Conservation (phyloP, 2,113 vertebrate species). For the Glaucomys volans region DNA sequence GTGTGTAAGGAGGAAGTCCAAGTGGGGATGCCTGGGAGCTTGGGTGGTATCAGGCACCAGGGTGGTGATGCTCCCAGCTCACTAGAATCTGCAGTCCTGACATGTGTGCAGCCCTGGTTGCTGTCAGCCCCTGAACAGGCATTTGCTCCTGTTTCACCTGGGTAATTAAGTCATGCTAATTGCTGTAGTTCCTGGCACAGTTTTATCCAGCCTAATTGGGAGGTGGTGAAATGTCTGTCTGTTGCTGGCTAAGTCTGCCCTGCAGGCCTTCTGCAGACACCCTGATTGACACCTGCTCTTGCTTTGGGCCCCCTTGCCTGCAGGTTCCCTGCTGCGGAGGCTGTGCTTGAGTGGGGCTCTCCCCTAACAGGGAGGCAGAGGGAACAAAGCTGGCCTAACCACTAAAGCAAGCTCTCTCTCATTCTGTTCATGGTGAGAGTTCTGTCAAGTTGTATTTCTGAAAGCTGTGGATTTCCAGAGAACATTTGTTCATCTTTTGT, state of each 20-base stretch:
- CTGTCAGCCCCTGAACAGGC: accelerated
- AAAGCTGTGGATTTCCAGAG: not conserved
- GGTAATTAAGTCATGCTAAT: not conserved
- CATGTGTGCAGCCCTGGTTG: accelerated
- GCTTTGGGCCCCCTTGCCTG: accelerated
- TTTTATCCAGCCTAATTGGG: not conserved
- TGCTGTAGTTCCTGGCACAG: not conserved
- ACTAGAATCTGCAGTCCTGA: not conserved
- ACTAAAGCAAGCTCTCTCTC: not conserved
- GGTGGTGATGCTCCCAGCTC: not conserved
- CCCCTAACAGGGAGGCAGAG: accelerated
- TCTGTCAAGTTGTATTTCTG: not conserved
- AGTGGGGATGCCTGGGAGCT: too few species aligned
- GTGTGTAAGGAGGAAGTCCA: not conserved
- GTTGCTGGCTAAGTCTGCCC: not conserved
- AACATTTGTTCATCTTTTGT: conserved; percentile 2
- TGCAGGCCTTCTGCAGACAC: accelerated
- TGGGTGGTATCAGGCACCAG: not conserved
- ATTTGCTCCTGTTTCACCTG: not conserved
- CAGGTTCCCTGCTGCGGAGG: not conserved
- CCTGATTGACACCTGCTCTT: not conserved
- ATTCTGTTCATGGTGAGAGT: accelerated
- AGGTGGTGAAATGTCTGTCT: not conserved
- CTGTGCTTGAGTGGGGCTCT: accelerated
- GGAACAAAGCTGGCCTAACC: accelerated